Evolutionary conservation across 2,113 vertebrate species (phyloP).

Genomic region (Cheirogaleus medius): DNA sequence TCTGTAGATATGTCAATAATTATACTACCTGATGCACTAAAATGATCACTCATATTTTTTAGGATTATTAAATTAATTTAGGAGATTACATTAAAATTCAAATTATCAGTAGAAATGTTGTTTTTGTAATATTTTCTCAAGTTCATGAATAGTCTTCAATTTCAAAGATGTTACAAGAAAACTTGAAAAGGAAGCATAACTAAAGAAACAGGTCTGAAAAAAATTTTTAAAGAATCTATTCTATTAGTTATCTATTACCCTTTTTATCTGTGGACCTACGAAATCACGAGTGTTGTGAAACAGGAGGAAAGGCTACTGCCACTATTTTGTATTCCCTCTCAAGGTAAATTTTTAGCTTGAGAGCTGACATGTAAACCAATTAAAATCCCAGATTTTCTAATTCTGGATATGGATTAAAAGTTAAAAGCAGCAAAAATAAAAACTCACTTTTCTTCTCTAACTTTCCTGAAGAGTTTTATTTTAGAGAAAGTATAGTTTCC

Average conservation of each 20-base stretch:
- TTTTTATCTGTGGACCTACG: not conserved
- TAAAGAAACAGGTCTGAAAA: not conserved
- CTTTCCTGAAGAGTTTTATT: not conserved
- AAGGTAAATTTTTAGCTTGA: constrained; percentile 6
- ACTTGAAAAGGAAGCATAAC: not conserved
- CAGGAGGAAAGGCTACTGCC: not conserved
- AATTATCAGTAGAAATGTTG: constrained; percentile 19
- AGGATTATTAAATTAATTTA: not conserved
- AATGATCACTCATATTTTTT: not conserved
- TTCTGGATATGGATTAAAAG: constrained; percentile 7
- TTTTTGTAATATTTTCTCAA: constrained; percentile 15
- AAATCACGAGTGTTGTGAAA: not conserved
- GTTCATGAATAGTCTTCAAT: not conserved
- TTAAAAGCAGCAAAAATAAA: constrained; percentile 47
- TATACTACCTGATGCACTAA: not conserved
- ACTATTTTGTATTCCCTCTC: not conserved
- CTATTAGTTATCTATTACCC: not conserved
- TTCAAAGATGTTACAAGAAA: constrained; percentile 41
- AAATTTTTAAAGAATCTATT: not conserved
- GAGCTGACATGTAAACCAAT: not conserved
- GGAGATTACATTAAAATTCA: constrained; percentile 35
- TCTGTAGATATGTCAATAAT: constrained; percentile 37
- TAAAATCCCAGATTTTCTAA: not conserved
- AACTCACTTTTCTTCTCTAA: not conserved
- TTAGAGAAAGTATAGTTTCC: not conserved